Conservation (phyloP, 2,888 invertebrate genomes). For the Rotaria socialis region DNA sequence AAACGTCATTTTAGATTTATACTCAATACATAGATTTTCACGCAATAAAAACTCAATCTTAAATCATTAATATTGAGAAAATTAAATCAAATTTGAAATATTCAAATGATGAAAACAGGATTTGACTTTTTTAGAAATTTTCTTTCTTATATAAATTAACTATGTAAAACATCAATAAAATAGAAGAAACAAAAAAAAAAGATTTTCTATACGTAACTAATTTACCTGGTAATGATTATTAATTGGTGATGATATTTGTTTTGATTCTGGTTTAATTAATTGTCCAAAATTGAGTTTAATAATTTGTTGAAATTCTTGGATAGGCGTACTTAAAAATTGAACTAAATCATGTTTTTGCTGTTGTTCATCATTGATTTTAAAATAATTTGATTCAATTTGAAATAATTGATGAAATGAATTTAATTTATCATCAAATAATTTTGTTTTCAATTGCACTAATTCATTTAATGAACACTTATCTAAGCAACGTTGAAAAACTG, state of each 20-base stretch:
- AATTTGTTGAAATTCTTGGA: not conserved
- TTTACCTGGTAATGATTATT: not conserved
- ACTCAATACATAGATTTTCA: no score
- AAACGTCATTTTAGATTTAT: no score
- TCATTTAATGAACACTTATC: not conserved
- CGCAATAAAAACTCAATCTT: no score
- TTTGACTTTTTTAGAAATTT: no score
- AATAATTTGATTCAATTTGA: not conserved
- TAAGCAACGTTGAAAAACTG: not conserved
- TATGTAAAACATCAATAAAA: no score
- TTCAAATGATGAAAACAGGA: no score
- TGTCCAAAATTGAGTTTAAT: not conserved
- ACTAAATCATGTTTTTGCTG: not conserved
- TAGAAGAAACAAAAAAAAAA: no score
- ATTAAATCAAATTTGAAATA: no score
- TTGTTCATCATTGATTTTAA: not conserved
- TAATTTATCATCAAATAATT: not conserved
- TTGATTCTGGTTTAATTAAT: constrained; percentile 4
- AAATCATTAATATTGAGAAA: no score
- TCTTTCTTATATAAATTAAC: no score
- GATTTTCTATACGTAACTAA: no score
- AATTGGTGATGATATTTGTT: not conserved
- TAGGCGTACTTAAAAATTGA: not conserved
- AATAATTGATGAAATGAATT: not conserved
- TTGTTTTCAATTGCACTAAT: not conserved